Base-by-base conservation (phyloP, 2,888 invertebrate genomes). In the Acleris laterana region DNA sequence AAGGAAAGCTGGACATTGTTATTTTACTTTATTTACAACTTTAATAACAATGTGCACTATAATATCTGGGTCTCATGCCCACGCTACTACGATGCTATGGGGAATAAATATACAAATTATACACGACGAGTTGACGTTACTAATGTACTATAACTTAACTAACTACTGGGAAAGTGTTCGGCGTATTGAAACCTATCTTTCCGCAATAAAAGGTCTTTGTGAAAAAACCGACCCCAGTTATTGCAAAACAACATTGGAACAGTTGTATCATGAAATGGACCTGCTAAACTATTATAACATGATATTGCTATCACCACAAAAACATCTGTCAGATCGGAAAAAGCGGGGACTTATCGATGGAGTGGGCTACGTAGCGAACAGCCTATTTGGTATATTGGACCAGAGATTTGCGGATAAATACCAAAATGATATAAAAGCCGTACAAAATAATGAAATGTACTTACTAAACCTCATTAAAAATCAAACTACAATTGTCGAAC, bases 341-440 rank as follows among this genome's bases (percentile, higher is more conserved):
- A 22, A 22, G 22, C 22, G 22, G 22, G 4, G 22, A 3, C 22
- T 22, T 3, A 22, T 67, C 20, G 57, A 68, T 49, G 69, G 62
- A 13, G 57, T 61, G 16, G 68, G 66, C 9, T 44, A 50, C 20
- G 3, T 68, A 16, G 59, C 70, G 1, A 68, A 69, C 60, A 53
- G 59, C 16, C 48, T 70, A 6, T 70, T 70, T 44, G 69, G 69
- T 1, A 58, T 70, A 3, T 32, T 70, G 16, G 70, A 69, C 19
- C 53, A 67, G 50, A 25, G 46, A 2, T 70, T 70, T 32, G 70
- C 67, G 0, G 58, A 63, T 1, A 69, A 69, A 52, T 69, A 69
- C n/a, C 2, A 66, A 16, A 28, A 48, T 1, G 69, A 67, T 38
- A 69, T 69, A 13, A n/a, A 59, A 51, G 42, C 64, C 3, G 53